phyloP scores from a whole-genome alignment of 2,888 invertebrate species.

The Pandemis cinnamomeana region DNA sequence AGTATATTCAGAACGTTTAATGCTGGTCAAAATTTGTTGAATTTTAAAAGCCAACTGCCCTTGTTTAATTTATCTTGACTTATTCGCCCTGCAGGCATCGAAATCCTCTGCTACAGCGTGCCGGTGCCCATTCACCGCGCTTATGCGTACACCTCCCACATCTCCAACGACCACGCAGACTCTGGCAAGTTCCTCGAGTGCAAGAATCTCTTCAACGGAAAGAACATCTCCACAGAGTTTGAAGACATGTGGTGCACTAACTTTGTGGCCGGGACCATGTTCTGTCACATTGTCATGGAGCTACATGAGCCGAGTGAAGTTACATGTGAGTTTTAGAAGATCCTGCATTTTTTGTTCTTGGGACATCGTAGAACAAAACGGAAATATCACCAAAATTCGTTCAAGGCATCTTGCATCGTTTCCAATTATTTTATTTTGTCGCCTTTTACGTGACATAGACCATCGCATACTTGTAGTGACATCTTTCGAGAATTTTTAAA shows the following conservation, averaged over 20 bases:
- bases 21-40: too few relatives aligned
- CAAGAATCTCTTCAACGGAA: slow-evolving; percentile 86
- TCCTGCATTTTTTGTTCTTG: not conserved
- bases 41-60: too few relatives aligned
- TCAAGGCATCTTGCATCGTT: too few relatives aligned
- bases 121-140: slow-evolving; percentile 63
- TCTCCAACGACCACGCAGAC: slow-evolving; percentile 58
- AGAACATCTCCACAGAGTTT: slow-evolving; percentile 87
- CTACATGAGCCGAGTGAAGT: slow-evolving; percentile 67
- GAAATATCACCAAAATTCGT: too few relatives aligned
- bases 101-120: slow-evolving; percentile 69
- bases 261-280: slow-evolving; percentile 63
- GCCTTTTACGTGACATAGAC: too few relatives aligned
- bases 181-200: slow-evolving; percentile 64
- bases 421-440: too few relatives aligned
- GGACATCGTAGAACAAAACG: too few relatives aligned
- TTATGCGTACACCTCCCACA: slow-evolving; percentile 66
- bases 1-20: too few relatives aligned
- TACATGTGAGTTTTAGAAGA: slow-evolving; percentile 61
- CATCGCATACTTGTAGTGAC: too few relatives aligned
- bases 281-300: slow-evolving; percentile 74
- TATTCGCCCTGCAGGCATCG: slow-evolving; percentile 71
- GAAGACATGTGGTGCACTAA: slow-evolving; percentile 87
- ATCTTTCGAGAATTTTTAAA: too few relatives aligned
- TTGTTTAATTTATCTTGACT: not conserved